phyloP scores from a whole-genome alignment of 2,797 vertebrate species.

The Scomberomorus guttatus region DNA sequence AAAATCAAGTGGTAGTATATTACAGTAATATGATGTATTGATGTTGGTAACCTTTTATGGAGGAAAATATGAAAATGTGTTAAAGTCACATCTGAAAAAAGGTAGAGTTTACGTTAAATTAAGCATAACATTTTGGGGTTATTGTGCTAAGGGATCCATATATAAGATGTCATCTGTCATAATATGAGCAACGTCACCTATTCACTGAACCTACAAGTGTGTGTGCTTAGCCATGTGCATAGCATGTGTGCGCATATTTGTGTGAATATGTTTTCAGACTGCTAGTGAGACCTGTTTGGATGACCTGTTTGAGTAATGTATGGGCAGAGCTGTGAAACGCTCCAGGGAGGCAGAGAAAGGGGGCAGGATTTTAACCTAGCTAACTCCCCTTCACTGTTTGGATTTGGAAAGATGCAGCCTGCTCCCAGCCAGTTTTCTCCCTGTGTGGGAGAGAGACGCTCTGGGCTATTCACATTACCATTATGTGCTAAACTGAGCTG shows the following conservation, averaged over 20 bases:
- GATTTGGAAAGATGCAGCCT: conserved; percentile 78
- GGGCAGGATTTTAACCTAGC: conserved; percentile 78
- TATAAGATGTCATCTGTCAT: conserved; percentile 72
- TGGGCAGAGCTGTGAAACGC: conserved; percentile 78
- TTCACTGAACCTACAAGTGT: conserved; percentile 61
- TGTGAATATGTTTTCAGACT: conserved; percentile 73
- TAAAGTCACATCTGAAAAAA: conserved; percentile 64
- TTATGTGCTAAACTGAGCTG: conserved; percentile 86
- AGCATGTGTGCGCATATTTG: conserved; percentile 55
- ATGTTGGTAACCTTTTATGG: conserved; percentile 51
- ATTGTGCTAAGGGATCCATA: conserved; percentile 36
- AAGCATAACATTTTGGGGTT: conserved; percentile 81
- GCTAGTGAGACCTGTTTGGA: conserved; percentile 79
- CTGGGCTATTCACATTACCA: conserved; percentile 84
- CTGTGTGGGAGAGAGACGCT: conserved; percentile 83
- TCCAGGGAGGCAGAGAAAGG: conserved; percentile 68
- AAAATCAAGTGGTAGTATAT: neutral
- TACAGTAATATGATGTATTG: conserved; percentile 1
- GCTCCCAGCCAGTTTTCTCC: conserved; percentile 81
- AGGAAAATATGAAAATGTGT: conserved; percentile 43
- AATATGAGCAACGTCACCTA: conserved; percentile 71
- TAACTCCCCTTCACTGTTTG: conserved; percentile 79
- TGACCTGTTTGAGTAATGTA: conserved; percentile 83
- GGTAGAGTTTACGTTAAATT: conserved; percentile 84
- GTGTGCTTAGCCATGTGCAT: conserved; percentile 43